Conservation (phyloP, 2,797 vertebrate genomes). For the Rhinella marina region DNA sequence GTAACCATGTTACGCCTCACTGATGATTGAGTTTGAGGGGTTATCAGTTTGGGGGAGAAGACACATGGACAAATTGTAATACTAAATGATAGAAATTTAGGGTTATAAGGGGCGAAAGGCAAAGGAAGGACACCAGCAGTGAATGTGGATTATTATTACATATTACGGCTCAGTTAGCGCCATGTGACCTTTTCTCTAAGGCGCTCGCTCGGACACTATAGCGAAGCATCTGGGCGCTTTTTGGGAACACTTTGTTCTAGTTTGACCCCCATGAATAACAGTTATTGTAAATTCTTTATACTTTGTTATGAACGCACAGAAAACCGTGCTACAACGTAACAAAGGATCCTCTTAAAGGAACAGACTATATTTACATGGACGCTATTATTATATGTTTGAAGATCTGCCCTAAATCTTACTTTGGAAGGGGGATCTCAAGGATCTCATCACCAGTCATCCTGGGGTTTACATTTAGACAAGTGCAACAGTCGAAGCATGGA, state of each 20-base stretch:
- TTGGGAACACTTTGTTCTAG: background rate
- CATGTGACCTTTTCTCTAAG: background rate
- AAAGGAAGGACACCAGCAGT: background rate
- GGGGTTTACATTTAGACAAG: background rate
- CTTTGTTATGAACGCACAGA: background rate
- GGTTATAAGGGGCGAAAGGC: background rate
- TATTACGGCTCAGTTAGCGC: background rate
- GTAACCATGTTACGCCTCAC: background rate
- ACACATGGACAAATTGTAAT: background rate
- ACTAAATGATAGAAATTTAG: background rate
- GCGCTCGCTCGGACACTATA: background rate
- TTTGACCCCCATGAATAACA: background rate
- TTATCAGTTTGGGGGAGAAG: background rate
- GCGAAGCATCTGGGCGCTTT: background rate
- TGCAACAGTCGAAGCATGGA: background rate
- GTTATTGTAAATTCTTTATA: background rate
- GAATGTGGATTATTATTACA: background rate
- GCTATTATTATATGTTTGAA: too few species aligned
- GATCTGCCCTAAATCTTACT: background rate
- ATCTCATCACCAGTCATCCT: background rate
- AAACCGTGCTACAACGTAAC: background rate
- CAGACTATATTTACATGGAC: background rate
- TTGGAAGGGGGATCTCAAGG: too few species aligned
- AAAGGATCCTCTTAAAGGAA: background rate
- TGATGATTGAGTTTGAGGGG: background rate